Evolutionary conservation across 2,113 vertebrate genomes (phyloP).

Genomic region (Lynx canadensis): DNA sequence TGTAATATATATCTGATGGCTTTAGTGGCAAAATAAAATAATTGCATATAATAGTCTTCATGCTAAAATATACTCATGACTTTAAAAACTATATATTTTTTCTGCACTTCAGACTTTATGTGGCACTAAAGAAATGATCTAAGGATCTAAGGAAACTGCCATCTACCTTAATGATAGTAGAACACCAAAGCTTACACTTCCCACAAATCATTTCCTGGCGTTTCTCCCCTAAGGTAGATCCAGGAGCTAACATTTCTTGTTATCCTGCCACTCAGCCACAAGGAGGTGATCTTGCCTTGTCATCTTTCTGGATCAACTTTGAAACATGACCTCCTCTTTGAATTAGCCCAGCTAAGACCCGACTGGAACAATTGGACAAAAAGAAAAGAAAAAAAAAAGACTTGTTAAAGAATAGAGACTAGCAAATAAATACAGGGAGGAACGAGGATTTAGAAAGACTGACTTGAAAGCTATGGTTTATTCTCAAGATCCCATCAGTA

Average conservation of each 20-base stretch:
- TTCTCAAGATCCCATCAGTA: not conserved
- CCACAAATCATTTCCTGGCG: not conserved
- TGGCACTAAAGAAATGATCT: not conserved
- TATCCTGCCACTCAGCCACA: slow-evolving; percentile 9
- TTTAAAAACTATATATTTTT: not conserved
- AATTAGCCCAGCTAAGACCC: not conserved
- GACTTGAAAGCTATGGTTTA: not conserved
- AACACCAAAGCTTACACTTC: not conserved
- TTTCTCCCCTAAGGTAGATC: not conserved
- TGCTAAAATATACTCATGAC: not conserved
- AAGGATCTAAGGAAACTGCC: not conserved
- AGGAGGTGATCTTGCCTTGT: slow-evolving; percentile 26
- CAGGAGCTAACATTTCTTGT: not conserved
- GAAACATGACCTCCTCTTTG: not conserved
- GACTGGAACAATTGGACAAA: not conserved
- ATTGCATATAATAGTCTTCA: not conserved
- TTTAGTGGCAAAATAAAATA: slow-evolving; percentile 6
- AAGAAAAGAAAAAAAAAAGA: not conserved
- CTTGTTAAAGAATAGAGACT: not conserved
- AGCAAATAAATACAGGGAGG: not conserved
- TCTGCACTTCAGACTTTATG: not conserved
- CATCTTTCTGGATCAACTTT: not conserved
- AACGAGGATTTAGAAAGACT: not conserved
- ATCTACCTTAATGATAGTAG: not conserved
- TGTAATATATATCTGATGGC: not conserved